phyloP scores from a whole-genome alignment of 1,140 invertebrate genomes.

The Monochamus saltuarius region DNA sequence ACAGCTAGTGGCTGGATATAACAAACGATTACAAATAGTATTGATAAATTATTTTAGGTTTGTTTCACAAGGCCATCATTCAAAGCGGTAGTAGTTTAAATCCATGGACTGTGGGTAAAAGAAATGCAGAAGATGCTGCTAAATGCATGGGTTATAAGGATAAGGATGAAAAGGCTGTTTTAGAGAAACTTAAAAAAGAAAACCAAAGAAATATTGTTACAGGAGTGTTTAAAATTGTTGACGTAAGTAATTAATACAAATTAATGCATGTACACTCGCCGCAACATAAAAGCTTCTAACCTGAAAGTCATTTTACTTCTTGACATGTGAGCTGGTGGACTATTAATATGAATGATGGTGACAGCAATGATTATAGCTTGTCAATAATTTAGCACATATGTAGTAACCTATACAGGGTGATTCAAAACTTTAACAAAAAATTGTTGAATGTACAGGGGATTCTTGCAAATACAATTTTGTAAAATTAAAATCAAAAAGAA shows the following conservation, averaged over 20 bases:
- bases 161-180: constrained; percentile 13
- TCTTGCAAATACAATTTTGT: too few relatives aligned
- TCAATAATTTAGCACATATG: too few relatives aligned
- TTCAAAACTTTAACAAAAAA: too few relatives aligned
- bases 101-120: constrained; percentile 11
- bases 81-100: constrained; percentile 16
- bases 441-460: too few relatives aligned
- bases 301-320: too few relatives aligned
- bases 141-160: constrained; percentile 20
- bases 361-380: too few relatives aligned
- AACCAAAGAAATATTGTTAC: constrained; percentile 12
- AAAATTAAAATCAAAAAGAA: too few relatives aligned
- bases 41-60: constrained; percentile 4
- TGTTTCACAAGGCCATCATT: constrained; percentile 19
- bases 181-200: constrained; percentile 16
- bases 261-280: not conserved
- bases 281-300: too few relatives aligned
- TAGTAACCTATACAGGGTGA: too few relatives aligned
- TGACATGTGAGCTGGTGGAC: too few relatives aligned
- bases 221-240: constrained; percentile 10
- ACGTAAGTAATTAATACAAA: constrained; percentile 2
- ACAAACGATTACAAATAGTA: not conserved
- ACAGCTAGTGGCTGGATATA: too few relatives aligned
- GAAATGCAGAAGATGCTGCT: constrained; percentile 5
- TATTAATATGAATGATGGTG: too few relatives aligned